These are phyloP conservation scores for Achlya flavicornis DNA, from an alignment of 2,888 invertebrate species.

Conservation along the genomic window DNA sequence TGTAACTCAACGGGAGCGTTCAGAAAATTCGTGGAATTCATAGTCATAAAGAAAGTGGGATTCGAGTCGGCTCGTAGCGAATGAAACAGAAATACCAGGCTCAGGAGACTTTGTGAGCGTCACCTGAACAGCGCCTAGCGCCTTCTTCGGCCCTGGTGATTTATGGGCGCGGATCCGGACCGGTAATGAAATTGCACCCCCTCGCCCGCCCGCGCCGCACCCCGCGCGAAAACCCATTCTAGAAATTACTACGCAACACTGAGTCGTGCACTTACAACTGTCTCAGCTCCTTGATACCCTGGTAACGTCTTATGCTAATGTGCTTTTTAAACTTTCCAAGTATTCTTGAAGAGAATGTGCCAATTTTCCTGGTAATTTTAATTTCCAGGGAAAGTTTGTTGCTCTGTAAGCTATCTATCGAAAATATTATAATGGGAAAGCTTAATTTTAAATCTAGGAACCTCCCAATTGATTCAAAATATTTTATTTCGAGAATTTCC, in stretches of 20 bases:
- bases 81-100: constrained; percentile 77
- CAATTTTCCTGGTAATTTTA: background rate
- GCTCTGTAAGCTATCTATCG: background rate
- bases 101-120: constrained; percentile 78
- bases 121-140: constrained; percentile 82
- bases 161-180: constrained; percentile 83
- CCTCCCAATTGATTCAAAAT: background rate
- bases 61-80: constrained; percentile 60
- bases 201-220: constrained; percentile 50
- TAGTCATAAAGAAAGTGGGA: constrained; percentile 79
- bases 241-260: constrained; percentile 82
- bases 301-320: constrained; percentile 63
- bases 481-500: background rate
- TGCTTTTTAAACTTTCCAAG: constrained; percentile 47
- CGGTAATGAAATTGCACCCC: constrained; percentile 84
- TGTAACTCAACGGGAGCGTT: constrained; percentile 51
- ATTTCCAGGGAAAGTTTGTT: too few relatives aligned
- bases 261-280: constrained; percentile 66
- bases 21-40: constrained; percentile 70
- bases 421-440: background rate
- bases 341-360: background rate
- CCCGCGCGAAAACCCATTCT: constrained; percentile 69
- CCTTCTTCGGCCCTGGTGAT: constrained; percentile 84
- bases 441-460: background rate
- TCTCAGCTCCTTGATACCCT: constrained; percentile 46